phyloP scores from a whole-genome alignment of 2,113 vertebrate genomes.

The Alexandromys fortis region DNA sequence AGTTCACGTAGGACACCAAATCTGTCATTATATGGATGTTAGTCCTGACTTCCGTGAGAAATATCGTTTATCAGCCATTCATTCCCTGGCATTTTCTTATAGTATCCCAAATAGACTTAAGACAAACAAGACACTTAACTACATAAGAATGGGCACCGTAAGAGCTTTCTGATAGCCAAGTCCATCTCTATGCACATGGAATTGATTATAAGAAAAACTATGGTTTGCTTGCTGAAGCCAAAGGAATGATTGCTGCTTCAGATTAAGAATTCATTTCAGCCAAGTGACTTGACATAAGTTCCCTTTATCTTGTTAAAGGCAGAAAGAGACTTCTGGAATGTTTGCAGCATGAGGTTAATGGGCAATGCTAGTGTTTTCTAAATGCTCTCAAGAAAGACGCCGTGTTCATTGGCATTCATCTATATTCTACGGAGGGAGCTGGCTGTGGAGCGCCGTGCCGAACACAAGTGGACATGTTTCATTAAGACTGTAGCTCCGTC shows the following conservation, averaged over 20 bases:
- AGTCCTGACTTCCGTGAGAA: neutral
- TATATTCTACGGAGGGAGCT: conserved; percentile 73
- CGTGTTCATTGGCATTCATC: conserved; percentile 48
- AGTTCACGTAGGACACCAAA: neutral
- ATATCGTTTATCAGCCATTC: neutral
- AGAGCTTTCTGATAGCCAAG: neutral
- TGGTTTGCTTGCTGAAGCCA: neutral
- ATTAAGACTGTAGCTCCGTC: conserved; percentile 86
- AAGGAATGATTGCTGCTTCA: neutral
- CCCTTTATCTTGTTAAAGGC: conserved; percentile 4
- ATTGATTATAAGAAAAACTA: neutral
- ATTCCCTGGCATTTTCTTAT: neutral
- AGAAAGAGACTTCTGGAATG: conserved; percentile 37
- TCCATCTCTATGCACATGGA: neutral
- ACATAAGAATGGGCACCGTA: neutral
- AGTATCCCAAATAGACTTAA: neutral
- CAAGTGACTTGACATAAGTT: neutral
- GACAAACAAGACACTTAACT: neutral
- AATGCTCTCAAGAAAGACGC: conserved; percentile 6
- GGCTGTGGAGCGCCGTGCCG: conserved; percentile 66
- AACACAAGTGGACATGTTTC: conserved; percentile 82
- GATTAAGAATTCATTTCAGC: conserved; percentile 20
- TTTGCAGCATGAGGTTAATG: neutral
- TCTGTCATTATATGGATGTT: neutral
- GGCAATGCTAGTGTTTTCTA: conserved; percentile 49